These are phyloP conservation scores for Eucera pruinosa DNA, from an alignment of 2,888 invertebrate species.

Conservation along the genomic window DNA sequence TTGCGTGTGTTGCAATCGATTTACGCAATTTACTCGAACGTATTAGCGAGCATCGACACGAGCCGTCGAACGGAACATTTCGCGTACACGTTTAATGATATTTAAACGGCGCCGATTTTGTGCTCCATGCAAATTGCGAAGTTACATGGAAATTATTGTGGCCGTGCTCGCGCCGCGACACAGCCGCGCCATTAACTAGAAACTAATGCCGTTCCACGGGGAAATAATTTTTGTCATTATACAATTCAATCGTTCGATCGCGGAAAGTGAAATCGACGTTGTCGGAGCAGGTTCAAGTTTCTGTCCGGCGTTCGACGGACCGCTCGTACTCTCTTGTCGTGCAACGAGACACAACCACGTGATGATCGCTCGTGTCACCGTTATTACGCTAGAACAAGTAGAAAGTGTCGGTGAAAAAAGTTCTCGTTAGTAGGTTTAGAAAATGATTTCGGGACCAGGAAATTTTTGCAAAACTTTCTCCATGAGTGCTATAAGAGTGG, in stretches of 20 bases:
- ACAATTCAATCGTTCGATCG: constrained; percentile 38
- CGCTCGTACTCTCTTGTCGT: constrained; percentile 1
- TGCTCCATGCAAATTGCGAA: constrained; percentile 1
- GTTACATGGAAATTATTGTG: neutral
- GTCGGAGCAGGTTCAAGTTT: constrained; percentile 41
- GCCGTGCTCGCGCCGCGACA: neutral
- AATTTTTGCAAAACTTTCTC: constrained; percentile 49
- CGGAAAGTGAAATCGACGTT: constrained; percentile 55
- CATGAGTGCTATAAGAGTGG: neutral
- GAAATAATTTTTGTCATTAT: constrained; percentile 32
- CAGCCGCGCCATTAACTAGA: constrained; percentile 1
- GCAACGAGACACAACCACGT: constrained; percentile 7
- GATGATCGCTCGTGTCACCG: constrained; percentile 36
- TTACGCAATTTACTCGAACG: neutral
- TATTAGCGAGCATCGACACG: neutral
- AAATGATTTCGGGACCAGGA: constrained; percentile 1
- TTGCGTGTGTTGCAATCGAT: neutral
- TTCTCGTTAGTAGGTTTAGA: constrained; percentile 2
- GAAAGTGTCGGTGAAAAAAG: constrained; percentile 23
- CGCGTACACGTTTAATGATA: constrained; percentile 4
- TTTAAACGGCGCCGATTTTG: constrained; percentile 11
- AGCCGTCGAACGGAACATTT: neutral
- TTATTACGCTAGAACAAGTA: constrained; percentile 29
- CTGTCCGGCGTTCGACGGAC: constrained; percentile 11
- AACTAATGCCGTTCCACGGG: constrained; percentile 13